phyloP scores from a whole-genome alignment of 2,888 invertebrate species.

The Amiota mariae region DNA sequence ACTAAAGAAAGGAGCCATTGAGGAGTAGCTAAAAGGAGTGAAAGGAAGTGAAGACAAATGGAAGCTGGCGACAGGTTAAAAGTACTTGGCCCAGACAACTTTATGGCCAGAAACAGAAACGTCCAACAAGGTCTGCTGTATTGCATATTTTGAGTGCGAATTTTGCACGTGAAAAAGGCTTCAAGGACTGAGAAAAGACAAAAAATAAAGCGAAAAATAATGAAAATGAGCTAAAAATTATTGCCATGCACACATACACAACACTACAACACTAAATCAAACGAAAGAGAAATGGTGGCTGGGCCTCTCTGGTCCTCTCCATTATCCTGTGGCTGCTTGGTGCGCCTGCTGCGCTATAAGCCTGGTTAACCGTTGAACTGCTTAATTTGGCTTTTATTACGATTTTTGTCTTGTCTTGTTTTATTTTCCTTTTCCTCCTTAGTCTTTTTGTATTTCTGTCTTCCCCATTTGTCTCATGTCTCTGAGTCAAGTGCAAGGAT shows the following conservation, averaged over 20 bases:
- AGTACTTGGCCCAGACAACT: no score
- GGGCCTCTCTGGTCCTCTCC: neutral
- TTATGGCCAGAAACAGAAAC: neutral
- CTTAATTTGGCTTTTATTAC: constrained; percentile 69
- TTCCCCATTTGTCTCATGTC: neutral
- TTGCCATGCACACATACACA: constrained; percentile 46
- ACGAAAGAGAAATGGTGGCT: neutral
- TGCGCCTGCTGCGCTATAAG: constrained; percentile 32
- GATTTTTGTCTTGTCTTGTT: constrained; percentile 34
- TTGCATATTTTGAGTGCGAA: neutral
- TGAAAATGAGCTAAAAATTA: constrained; percentile 68
- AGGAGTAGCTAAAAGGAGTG: neutral
- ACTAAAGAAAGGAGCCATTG: neutral
- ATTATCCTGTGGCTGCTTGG: neutral
- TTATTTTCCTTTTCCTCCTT: neutral
- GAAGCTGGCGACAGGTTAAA: neutral
- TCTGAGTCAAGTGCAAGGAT: no score
- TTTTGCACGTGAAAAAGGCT: constrained; percentile 14
- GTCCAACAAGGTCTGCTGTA: neutral
- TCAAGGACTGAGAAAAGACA: neutral
- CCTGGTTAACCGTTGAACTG: constrained; percentile 60
- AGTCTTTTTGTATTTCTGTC: neutral
- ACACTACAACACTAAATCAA: constrained; percentile 18
- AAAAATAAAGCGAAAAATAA: constrained; percentile 56
- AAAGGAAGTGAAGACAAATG: neutral